Base-by-base conservation (phyloP, 2,113 vertebrate species). In the Zonotrichia leucophrys region DNA sequence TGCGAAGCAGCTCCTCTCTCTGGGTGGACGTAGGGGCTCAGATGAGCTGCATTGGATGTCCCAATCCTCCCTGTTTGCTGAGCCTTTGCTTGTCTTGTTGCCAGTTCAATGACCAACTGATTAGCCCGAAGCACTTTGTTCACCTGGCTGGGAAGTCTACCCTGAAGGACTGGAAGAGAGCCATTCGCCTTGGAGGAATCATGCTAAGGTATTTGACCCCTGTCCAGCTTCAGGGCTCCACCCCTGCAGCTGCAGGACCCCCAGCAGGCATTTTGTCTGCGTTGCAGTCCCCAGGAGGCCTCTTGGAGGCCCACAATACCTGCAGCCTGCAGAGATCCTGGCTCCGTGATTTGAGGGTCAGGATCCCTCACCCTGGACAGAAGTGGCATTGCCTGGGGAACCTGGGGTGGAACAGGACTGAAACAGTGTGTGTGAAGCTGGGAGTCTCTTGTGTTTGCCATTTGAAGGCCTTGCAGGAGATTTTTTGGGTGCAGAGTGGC, bases 91-190 rank as follows among this genome's bases (percentile, higher is more conserved):
- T 95, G 72, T 94, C 85, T 94, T 1, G 0, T 88, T 72, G 24
- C 41, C 97, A 99, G 99, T 99, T 99, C 95, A 98, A 99, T 94
- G 98, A 99, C 85, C 99, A 99, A 44, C 98, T 99, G 95, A 99
- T 99, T 96, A 99, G 99, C 95, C 99, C 99, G 0, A 99, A 99
- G 97, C 99, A 99, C 97, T 99, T 99, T 97, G 99, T 99, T 77
- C 98, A 99, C 95, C 96, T 99, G 97, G 99, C 99, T 92, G 99
- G 99, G 52, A 99, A 99, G 95, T 99, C 99, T 59, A 99, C 99
- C 42, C 97, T 99, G 77, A 99, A 99, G 97, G 99, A 99, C 92
- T 99, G 99, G 99, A 99, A 99, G 96, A 98, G 99, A 96, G 99
- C 99, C 94, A 99, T 99, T 97, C 98, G 99, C 83, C 97, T 99